phyloP scores from a whole-genome alignment of 2,888 invertebrate genomes.

The Callinectes sapidus region DNA sequence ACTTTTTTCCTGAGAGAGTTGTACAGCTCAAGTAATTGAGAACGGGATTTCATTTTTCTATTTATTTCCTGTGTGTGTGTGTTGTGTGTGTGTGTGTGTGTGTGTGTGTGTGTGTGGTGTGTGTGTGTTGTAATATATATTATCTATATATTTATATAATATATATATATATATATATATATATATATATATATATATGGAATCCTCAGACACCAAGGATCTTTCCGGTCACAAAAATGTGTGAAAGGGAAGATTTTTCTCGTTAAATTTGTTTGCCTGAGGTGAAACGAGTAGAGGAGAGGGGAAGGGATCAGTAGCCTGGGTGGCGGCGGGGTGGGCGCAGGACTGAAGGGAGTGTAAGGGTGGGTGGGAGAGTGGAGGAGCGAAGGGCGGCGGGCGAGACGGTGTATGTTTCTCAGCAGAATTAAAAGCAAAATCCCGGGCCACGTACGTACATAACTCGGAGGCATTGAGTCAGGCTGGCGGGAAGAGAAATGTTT shows the following conservation, averaged over 20 bases:
- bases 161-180: no score
- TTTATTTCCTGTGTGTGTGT: background rate
- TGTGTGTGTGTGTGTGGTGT: no score
- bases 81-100: no score
- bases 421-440: background rate
- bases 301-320: background rate
- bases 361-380: background rate
- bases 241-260: background rate
- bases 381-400: background rate
- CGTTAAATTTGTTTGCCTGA: background rate
- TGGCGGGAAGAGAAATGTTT: constrained; percentile 8
- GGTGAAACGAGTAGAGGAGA: background rate
- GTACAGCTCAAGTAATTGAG: no score
- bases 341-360: background rate
- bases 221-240: background rate
- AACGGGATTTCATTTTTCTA: no score
- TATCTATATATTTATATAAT: no score
- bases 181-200: background rate
- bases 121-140: no score
- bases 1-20: background rate
- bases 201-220: background rate
- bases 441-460: background rate
- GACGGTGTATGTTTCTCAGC: background rate
- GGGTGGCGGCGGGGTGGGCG: background rate
- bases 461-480: background rate